Percentiles rank a stretch among this genome's conserved stretches.
Evolutionary conservation across 2,797 vertebrate species (phyloP).

Genomic region (Xenops minutus): DNA sequence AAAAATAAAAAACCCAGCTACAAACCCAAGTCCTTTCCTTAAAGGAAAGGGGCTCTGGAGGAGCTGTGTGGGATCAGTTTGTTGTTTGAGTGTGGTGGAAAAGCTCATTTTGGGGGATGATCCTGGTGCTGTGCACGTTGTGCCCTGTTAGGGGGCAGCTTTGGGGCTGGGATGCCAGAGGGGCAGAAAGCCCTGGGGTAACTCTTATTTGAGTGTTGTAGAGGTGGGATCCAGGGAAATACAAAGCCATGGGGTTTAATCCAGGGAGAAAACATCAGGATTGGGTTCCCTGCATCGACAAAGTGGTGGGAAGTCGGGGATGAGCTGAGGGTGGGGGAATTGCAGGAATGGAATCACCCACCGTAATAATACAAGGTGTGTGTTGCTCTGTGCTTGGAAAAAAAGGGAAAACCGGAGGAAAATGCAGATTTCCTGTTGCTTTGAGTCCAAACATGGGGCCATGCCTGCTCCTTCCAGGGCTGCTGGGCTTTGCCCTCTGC

Average conservation of each 20-base stretch:
- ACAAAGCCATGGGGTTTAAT: not conserved
- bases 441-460: not conserved
- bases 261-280: not conserved
- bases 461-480: too few relatives aligned
- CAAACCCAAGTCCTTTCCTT: not conserved
- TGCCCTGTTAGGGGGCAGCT: not conserved
- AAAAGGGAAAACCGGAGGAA: not conserved
- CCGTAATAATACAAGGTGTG: accelerated
- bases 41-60: not conserved
- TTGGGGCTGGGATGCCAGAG: not conserved
- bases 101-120: not conserved
- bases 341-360: accelerated
- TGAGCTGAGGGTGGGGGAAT: not conserved
- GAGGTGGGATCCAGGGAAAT: not conserved
- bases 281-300: not conserved
- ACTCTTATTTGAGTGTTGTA: not conserved
- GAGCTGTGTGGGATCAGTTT: not conserved
- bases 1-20: not conserved
- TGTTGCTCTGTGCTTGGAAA: not conserved
- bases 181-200: not conserved
- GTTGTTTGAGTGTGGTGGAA: not conserved
- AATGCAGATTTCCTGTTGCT: not conserved
- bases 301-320: accelerated
- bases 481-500: not conserved
- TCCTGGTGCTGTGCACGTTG: accelerated